These are phyloP conservation scores for Globodera ellingtonae DNA, from an alignment of 1,140 invertebrate genomes.

Conservation along the genomic window DNA sequence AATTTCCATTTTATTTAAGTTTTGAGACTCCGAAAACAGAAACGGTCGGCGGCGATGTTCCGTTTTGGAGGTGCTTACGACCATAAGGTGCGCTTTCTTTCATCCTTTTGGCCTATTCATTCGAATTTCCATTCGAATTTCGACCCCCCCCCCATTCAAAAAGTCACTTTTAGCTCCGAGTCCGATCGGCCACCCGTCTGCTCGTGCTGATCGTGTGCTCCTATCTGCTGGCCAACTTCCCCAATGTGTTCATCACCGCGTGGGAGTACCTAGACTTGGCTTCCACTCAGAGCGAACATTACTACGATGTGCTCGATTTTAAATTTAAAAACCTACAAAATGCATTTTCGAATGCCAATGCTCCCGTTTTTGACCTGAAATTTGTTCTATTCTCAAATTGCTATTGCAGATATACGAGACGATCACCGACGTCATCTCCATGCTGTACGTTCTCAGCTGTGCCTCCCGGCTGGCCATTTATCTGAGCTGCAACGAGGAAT, in stretches of 20 bases:
- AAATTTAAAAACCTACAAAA: not conserved
- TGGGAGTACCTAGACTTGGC: slow-evolving; percentile 55
- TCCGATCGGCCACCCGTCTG: slow-evolving; percentile 54
- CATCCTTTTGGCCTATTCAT: slow-evolving; percentile 13
- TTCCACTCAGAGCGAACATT: slow-evolving; percentile 43
- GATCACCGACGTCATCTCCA: slow-evolving; percentile 48
- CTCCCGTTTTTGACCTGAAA: no score
- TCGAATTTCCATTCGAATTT: not conserved
- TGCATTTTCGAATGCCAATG: no score
- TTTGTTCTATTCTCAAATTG: not conserved
- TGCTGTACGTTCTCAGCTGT: slow-evolving; percentile 53
- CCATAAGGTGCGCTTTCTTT: slow-evolving; percentile 46
- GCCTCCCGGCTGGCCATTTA: slow-evolving; percentile 49
- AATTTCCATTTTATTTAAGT: slow-evolving; percentile 10
- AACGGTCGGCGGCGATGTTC: slow-evolving; percentile 54
- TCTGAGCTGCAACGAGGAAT: slow-evolving; percentile 49
- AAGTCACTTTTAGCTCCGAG: slow-evolving; percentile 40
- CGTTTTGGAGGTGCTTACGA: slow-evolving; percentile 46
- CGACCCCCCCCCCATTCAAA: not conserved
- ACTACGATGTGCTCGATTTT: slow-evolving; percentile 36
- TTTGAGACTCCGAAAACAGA: slow-evolving; percentile 44
- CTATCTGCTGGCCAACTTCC: slow-evolving; percentile 49
- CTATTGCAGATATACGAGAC: slow-evolving; percentile 45
- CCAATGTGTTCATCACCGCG: slow-evolving; percentile 51
- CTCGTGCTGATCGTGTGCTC: slow-evolving; percentile 54